Conservation (phyloP, 1,140 invertebrate species). For the Dolichoris vasculosae region DNA sequence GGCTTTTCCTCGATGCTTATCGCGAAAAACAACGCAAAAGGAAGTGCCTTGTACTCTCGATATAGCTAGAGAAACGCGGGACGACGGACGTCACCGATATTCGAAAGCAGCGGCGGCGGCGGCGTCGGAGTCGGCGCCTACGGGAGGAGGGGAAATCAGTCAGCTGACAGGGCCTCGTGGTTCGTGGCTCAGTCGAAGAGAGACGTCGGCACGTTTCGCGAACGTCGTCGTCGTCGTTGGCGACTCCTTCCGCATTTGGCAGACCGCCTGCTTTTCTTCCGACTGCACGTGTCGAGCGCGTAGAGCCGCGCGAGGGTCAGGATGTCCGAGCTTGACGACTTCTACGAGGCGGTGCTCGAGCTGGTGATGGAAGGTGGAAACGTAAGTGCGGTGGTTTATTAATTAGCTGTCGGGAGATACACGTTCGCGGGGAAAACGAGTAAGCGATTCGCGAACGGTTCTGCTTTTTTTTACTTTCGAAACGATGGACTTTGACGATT, state of each 20-base stretch:
- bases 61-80: too few relatives aligned
- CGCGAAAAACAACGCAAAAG: not conserved
- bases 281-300: too few relatives aligned
- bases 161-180: conserved; percentile 35
- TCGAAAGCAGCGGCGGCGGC: not conserved
- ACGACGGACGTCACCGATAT: not conserved
- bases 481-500: too few relatives aligned
- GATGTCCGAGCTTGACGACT: conserved; percentile 69
- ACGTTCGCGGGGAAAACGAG: too few relatives aligned
- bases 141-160: not conserved
- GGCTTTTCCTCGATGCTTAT: not conserved
- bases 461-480: too few relatives aligned
- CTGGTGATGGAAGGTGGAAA: conserved; percentile 72
- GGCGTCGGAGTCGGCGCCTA: not conserved
- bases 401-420: too few relatives aligned
- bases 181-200: conserved; percentile 31
- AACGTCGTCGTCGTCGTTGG: not conserved
- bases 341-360: conserved; percentile 70
- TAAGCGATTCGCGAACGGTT: too few relatives aligned
- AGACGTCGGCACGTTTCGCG: not conserved
- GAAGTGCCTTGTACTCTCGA: too few relatives aligned
- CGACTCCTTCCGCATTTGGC: not conserved
- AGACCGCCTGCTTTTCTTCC: too few relatives aligned
- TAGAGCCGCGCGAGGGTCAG: not conserved
- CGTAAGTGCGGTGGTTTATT: conserved; percentile 67